Evolutionary conservation across 2,797 vertebrate species (phyloP).

Genomic region (Gallinago solitaria): DNA sequence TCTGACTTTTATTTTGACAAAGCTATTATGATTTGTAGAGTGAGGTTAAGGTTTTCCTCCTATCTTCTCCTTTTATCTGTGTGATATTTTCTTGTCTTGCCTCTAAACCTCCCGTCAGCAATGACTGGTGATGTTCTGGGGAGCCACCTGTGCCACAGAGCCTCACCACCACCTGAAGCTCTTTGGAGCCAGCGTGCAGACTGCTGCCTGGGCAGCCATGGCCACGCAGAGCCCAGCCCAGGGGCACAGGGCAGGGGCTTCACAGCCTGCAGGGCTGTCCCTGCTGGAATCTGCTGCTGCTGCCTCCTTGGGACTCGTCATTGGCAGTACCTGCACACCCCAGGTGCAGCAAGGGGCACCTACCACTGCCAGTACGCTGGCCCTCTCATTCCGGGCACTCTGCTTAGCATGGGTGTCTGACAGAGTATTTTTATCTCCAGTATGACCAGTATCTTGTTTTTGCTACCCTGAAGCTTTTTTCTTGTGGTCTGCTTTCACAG

Average conservation of each 20-base stretch:
- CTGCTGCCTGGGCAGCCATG: neutral
- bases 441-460: no score
- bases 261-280: neutral
- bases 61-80: constrained; percentile 55
- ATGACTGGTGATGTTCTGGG: neutral
- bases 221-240: fast-evolving
- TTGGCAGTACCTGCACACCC: neutral
- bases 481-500: neutral
- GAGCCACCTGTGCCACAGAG: neutral
- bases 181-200: neutral
- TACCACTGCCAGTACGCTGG: fast-evolving
- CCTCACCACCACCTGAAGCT: fast-evolving
- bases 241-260: neutral
- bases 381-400: neutral
- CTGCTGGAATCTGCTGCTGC: neutral
- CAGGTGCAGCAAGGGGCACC: neutral
- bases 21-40: constrained; percentile 59
- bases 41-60: constrained; percentile 60
- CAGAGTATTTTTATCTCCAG: neutral
- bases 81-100: constrained; percentile 54
- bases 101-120: constrained; percentile 35
- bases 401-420: fast-evolving
- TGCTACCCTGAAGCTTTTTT: neutral
- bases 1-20: constrained; percentile 70
- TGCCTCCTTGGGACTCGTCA: neutral